These are phyloP conservation scores for Watsonalla binaria DNA, from an alignment of 2,888 invertebrate genomes.

Conservation along the genomic window DNA sequence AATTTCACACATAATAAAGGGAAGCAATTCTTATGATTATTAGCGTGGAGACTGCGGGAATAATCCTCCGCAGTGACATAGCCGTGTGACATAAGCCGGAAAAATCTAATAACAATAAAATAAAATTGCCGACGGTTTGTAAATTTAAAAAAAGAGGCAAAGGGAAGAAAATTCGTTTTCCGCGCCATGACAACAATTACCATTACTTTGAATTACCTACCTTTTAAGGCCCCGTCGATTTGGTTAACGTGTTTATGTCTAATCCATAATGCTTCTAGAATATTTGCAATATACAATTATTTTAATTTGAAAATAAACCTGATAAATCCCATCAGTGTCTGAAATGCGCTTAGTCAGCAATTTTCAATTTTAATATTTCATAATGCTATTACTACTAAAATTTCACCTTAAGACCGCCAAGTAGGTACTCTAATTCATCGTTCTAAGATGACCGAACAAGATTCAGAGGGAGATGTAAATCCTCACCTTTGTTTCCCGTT, in stretches of 20 bases:
- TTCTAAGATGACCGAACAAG: conserved; percentile 57
- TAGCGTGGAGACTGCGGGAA: conserved; percentile 73
- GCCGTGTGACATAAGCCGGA: conserved; percentile 76
- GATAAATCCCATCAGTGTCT: not conserved
- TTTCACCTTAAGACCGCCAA: conserved; percentile 62
- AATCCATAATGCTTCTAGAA: conserved; percentile 15
- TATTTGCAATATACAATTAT: not conserved
- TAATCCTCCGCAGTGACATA: conserved; percentile 72
- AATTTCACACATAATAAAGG: conserved; percentile 77
- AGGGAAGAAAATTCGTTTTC: conserved; percentile 74
- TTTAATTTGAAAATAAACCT: not conserved
- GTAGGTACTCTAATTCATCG: conserved; percentile 44
- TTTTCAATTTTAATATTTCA: conserved; percentile 69
- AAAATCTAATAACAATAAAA: conserved; percentile 80
- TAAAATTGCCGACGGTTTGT: conserved; percentile 76
- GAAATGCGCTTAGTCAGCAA: conserved; percentile 35
- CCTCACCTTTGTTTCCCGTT: conserved; percentile 67
- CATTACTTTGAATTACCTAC: conserved; percentile 69
- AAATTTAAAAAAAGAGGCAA: conserved; percentile 70
- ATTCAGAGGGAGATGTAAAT: conserved; percentile 51
- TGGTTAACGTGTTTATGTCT: conserved; percentile 41
- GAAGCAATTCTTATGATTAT: conserved; percentile 78
- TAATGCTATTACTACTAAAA: conserved; percentile 71
- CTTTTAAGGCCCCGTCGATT: conserved; percentile 52
- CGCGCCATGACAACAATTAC: conserved; percentile 69